Base-by-base conservation (phyloP, 1,140 invertebrate species). In the Eciton burchellii region DNA sequence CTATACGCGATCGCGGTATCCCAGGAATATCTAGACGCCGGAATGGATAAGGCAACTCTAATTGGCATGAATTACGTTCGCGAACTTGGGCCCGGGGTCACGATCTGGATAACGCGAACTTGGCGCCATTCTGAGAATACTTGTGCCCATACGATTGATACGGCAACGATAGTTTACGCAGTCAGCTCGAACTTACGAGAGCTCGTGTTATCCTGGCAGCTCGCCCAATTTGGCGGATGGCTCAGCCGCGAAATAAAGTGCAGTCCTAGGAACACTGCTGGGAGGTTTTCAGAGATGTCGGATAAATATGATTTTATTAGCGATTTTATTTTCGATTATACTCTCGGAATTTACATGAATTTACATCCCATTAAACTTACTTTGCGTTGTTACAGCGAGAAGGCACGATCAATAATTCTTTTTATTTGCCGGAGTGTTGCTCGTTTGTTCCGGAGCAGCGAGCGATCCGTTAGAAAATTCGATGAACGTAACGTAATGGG, bases 21-120 rank as follows among this genome's bases (percentile, higher is more conserved):
- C 24, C 21, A 56, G 29, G 49, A 56, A 79, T 35, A 77, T 77
- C 29, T 14, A 79, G 74, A 68, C 74, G 56, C 35, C 49, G 63
- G 35, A 77, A 77, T 29, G 73, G 74, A 77, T 68, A 56, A 54
- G 62, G 63, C 63, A 79, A 70, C 74, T 79, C 74, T 79, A 79
- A 79, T 79, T 79, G 74, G 74, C 74, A 79, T 70, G 74, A 79
- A 79, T 79, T 79, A 79, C 63, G 35, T 43, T 79, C 63, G 35
- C 35, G 63, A 79, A 79, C 63, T 79, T 56, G 63, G 56, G 41
- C 14, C 21, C 41, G 6, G 35, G 6, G 47, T 57, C 74, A 24
- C 24, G 12, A 12, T 56, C 35, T 68, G 70, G 74, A 70, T 79
- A 79, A 68, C 52, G 65, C 24, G 24, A 45, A 70, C 49, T 79